Conservation (phyloP, 2,888 invertebrate genomes). For the Cantharis rustica region DNA sequence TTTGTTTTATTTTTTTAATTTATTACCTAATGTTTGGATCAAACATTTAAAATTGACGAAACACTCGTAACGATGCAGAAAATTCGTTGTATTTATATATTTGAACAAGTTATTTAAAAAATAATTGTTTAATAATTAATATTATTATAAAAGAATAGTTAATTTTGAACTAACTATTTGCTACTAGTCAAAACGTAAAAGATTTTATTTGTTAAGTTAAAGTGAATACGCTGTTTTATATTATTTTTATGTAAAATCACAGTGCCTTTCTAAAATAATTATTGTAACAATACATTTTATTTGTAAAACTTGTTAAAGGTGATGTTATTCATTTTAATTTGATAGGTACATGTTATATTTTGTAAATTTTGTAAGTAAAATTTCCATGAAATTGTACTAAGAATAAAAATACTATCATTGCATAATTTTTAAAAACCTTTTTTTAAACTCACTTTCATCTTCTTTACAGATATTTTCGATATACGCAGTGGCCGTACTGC, state of each 20-base stretch:
- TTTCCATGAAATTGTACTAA: constrained; percentile 18
- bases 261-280: constrained; percentile 35
- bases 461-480: not conserved
- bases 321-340: constrained; percentile 19
- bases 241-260: constrained; percentile 29
- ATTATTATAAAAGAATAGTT: not conserved
- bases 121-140: constrained; percentile 5
- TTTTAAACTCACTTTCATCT: not conserved
- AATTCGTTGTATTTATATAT: constrained; percentile 17
- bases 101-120: constrained; percentile 21
- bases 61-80: not conserved
- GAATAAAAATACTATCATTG: constrained; percentile 31
- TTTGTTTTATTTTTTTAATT: not conserved
- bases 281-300: constrained; percentile 34
- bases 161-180: constrained; percentile 26
- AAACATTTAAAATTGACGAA: not conserved
- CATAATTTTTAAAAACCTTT: constrained; percentile 19
- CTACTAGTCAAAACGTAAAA: constrained; percentile 34
- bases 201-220: constrained; percentile 30
- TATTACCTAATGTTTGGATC: not conserved
- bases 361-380: constrained; percentile 26
- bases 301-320: constrained; percentile 33
- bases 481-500: too few relatives aligned
- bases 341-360: constrained; percentile 15
- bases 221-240: constrained; percentile 16